Conservation (phyloP, 1,140 invertebrate species). For the Bactericera cockerelli region DNA sequence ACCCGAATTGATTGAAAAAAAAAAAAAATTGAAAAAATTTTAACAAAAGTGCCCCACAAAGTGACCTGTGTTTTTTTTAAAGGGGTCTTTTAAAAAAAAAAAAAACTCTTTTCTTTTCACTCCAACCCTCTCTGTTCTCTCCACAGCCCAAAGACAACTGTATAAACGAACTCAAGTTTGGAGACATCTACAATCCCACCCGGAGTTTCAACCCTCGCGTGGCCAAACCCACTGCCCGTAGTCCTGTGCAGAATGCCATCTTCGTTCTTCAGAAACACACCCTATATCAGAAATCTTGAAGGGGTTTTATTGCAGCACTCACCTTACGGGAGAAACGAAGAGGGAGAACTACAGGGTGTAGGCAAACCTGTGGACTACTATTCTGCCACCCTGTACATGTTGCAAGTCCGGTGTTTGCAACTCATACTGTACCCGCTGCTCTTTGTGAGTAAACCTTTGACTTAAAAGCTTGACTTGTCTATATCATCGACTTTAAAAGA, state of each 20-base stretch:
- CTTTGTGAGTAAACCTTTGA: background rate
- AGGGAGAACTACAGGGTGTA: conserved; percentile 49
- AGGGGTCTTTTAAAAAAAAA: too few relatives aligned
- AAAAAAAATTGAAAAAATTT: too few relatives aligned
- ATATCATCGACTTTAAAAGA: too few relatives aligned
- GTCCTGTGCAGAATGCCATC: conserved; percentile 48
- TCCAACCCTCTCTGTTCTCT: too few relatives aligned
- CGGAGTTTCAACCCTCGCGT: conserved; percentile 6
- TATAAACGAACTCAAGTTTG: conserved; percentile 35
- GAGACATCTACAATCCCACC: conserved; percentile 45
- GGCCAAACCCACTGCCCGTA: conserved; percentile 46
- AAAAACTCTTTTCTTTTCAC: too few relatives aligned
- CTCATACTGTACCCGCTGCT: background rate
- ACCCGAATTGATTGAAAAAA: too few relatives aligned
- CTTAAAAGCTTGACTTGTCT: too few relatives aligned
- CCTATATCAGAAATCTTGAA: conserved; percentile 68
- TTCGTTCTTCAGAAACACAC: conserved; percentile 67
- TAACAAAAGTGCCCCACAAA: too few relatives aligned
- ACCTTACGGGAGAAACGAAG: too few relatives aligned
- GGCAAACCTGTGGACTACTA: background rate
- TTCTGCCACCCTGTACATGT: background rate
- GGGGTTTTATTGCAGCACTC: too few relatives aligned
- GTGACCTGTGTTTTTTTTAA: too few relatives aligned
- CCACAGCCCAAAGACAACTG: conserved; percentile 30
- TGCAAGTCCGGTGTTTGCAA: background rate